Evolutionary conservation across 2,888 invertebrate species (phyloP), one percentile per base, ranked within the genome.

Genomic region (Eupithecia pulchellata): DNA sequence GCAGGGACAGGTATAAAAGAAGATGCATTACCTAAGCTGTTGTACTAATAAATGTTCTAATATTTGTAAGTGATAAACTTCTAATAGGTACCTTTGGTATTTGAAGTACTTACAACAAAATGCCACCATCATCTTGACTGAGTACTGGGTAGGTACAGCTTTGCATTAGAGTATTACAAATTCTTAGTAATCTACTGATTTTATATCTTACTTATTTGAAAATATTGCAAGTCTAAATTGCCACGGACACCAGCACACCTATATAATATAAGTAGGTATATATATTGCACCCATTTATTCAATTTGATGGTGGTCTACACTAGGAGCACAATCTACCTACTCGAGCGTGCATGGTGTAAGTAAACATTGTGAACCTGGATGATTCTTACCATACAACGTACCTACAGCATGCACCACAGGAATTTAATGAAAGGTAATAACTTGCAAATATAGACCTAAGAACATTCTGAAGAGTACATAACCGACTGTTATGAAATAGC

Each of bases 381-480:
- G 47, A 11, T 47, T 47, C 47, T n/a, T n/a, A n/a, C 42, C 17
- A 20, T 5, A 42, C n/a, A 5, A n/a, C n/a, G 42, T 42, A n/a
- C n/a, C n/a, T 42, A n/a, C n/a, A n/a, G 17, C 42, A n/a, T 42
- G 6, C n/a, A 5, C 32, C 6, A 32, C 4, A 32, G 32, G 32
- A 32, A 32, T 5, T n/a, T n/a, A 42, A 42, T n/a, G n/a, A 42
- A n/a, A 42, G 42, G n/a, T 47, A 47, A n/a, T 42, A 42, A 47
- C 52, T 52, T 52, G 52, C 25, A 52, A 52, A 47, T 47, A 42
- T 52, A 52, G 25, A 47, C 47, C 42, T 47, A n/a, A 20, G 47
- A 52, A 52, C 25, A 52, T 52, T 52, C 4, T 25, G 20, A 52
- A 52, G 13, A 25, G 29, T 57, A 57, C 57, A n/a, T 47, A 2